Evolutionary conservation across 2,888 invertebrate genomes (phyloP).

Genomic region (Cybosia mesomella): DNA sequence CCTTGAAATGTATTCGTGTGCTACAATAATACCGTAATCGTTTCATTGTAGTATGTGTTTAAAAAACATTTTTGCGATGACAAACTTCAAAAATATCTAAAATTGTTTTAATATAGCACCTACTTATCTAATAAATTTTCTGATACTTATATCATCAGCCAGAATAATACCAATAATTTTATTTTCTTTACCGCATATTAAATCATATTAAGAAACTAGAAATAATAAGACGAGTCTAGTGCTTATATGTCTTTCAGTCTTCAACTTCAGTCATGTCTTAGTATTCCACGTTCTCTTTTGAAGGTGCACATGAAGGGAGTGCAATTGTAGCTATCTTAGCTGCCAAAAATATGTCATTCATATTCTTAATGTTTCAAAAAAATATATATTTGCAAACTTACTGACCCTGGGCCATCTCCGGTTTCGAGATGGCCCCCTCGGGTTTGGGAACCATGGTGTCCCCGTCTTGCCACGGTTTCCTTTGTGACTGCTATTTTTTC

Average conservation of each 20-base stretch:
- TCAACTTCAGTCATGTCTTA: conserved; percentile 10
- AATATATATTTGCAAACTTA: background rate
- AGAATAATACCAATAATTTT: background rate
- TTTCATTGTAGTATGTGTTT: background rate
- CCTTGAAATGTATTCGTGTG: background rate
- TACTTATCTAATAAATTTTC: background rate
- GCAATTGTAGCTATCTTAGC: background rate
- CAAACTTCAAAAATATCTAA: background rate
- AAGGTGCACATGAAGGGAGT: conserved; percentile 5
- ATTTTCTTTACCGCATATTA: background rate
- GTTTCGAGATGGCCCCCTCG: too few relatives aligned
- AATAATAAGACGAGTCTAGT: background rate
- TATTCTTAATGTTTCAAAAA: background rate
- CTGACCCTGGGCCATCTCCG: too few relatives aligned
- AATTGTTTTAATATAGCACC: background rate
- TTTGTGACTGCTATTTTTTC: background rate
- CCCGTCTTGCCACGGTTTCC: too few relatives aligned
- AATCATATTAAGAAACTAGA: background rate
- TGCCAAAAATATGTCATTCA: background rate
- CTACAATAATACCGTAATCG: background rate
- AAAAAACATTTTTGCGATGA: background rate
- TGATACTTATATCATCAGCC: background rate
- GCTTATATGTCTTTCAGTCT: too few relatives aligned
- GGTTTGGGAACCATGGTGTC: too few relatives aligned
- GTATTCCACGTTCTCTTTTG: background rate